Evolutionary conservation across 2,888 invertebrate genomes (phyloP).

Genomic region (Metalampra italica): DNA sequence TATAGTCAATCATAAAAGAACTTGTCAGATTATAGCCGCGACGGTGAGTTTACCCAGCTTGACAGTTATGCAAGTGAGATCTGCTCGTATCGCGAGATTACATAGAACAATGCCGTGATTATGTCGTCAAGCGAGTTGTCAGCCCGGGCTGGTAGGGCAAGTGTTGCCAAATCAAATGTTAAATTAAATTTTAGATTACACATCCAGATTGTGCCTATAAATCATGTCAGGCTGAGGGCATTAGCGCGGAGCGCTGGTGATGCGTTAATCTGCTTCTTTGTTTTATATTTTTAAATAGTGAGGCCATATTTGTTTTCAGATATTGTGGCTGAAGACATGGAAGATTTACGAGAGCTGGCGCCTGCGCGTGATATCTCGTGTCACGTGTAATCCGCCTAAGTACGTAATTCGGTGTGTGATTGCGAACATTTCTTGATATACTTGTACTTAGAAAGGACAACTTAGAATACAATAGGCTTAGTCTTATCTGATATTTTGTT

Average conservation of each 20-base stretch:
- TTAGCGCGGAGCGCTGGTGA: constrained; percentile 61
- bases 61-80: constrained; percentile 73
- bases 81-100: constrained; percentile 69
- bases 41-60: constrained; percentile 59
- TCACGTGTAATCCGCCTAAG: constrained; percentile 71
- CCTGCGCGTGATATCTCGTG: constrained; percentile 65
- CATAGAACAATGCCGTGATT: constrained; percentile 72
- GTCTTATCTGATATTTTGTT: constrained; percentile 60
- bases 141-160: constrained; percentile 33
- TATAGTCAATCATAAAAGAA: constrained; percentile 62
- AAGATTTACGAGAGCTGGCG: constrained; percentile 74
- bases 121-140: constrained; percentile 69
- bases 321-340: constrained; percentile 65
- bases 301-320: constrained; percentile 75
- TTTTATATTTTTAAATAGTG: constrained; percentile 77
- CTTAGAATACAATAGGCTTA: constrained; percentile 66
- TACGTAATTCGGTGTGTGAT: constrained; percentile 73
- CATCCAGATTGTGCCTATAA: constrained; percentile 63
- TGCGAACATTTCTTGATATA: constrained; percentile 63
- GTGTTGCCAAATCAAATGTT: constrained; percentile 70
- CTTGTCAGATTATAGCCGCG: constrained; percentile 65
- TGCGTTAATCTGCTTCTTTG: constrained; percentile 75
- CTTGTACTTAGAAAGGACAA: constrained; percentile 52
- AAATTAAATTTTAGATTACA: constrained; percentile 60
- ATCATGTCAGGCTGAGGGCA: constrained; percentile 63